Evolutionary conservation across 2,797 vertebrate genomes (phyloP).

Genomic region (Bradypodion pumilum): DNA sequence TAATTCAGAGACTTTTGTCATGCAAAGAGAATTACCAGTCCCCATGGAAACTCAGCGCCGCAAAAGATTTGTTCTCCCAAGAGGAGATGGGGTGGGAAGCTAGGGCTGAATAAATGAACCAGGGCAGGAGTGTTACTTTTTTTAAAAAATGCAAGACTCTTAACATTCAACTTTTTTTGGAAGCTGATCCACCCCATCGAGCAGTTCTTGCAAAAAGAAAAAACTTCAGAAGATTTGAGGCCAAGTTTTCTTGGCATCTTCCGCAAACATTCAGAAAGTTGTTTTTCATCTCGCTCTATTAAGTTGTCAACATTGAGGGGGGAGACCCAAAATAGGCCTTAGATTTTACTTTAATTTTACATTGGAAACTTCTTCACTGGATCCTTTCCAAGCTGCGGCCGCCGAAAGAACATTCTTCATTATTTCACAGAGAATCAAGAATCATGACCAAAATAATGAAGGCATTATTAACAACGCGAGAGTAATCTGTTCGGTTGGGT

Average conservation of each 20-base stretch:
- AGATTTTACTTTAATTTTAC: background rate
- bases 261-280: background rate
- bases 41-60: conserved; percentile 51
- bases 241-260: background rate
- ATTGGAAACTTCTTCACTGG: background rate
- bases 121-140: background rate
- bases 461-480: too few relatives aligned
- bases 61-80: conserved; percentile 53
- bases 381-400: background rate
- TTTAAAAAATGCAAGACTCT: conserved; percentile 19
- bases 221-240: background rate
- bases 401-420: background rate
- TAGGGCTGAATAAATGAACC: background rate
- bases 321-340: background rate
- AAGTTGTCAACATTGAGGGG: background rate
- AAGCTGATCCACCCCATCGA: background rate
- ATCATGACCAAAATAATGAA: background rate
- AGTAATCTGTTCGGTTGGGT: too few relatives aligned
- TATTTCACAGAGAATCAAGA: background rate
- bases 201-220: background rate
- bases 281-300: background rate
- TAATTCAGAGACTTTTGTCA: conserved; percentile 53
- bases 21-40: conserved; percentile 47
- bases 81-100: background rate
- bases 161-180: background rate